These are phyloP conservation scores for Petrocephalus schoutedeni DNA, from an alignment of 2,797 vertebrate genomes.

Conservation along the genomic window DNA sequence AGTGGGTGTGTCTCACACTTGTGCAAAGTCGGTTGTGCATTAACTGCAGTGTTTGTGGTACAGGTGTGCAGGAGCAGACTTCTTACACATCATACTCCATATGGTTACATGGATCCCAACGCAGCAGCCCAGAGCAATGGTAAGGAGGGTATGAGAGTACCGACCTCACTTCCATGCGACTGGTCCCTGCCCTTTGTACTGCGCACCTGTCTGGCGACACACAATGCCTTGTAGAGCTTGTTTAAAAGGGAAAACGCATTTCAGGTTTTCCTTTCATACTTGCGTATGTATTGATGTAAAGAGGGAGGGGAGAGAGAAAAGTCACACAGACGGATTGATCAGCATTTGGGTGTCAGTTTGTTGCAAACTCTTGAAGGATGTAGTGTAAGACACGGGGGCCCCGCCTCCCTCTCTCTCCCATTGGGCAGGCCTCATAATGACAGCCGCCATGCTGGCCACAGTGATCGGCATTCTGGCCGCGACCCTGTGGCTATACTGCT, in stretches of 20 bases:
- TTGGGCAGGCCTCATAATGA: not conserved
- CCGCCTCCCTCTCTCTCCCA: not conserved
- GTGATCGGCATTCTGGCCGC: not conserved
- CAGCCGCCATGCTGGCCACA: not conserved
- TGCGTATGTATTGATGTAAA: not conserved
- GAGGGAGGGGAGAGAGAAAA: not conserved
- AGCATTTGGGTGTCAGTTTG: not conserved
- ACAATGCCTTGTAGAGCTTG: not conserved
- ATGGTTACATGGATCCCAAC: not conserved
- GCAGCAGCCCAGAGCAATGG: not conserved
- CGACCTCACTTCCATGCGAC: not conserved
- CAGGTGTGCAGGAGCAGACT: not conserved
- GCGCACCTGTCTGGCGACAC: not conserved
- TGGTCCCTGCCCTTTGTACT: not conserved
- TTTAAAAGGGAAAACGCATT: not conserved
- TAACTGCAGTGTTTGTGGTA: not conserved
- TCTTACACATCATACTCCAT: not conserved
- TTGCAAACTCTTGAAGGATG: not conserved
- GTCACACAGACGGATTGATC: not conserved
- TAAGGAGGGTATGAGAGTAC: not conserved
- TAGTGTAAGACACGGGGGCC: not conserved
- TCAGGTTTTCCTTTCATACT: not conserved
- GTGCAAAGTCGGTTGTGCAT: not conserved
- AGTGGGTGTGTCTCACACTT: not conserved
- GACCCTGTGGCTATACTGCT: conserved; percentile 1